Base-by-base conservation (phyloP, 2,888 invertebrate genomes). In the Calameuta filiformis region DNA sequence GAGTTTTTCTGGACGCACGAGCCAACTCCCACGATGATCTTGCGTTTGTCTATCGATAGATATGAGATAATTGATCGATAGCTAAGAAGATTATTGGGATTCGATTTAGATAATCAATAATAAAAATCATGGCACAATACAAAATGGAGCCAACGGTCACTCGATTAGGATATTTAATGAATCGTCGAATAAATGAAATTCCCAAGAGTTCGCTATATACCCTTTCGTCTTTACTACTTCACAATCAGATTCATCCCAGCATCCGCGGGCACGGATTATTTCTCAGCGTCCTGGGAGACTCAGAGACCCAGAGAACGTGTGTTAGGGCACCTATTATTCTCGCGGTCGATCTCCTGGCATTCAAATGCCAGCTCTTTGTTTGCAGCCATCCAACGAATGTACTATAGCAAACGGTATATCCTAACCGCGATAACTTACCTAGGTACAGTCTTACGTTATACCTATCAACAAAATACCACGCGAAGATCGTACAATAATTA, bases 321-420 rank as follows among this genome's bases (percentile, higher is more conserved):
- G 35, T 30, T 73, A 74, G 75, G 35, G 35, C 75, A 35, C 30
- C 73, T 69, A 75, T 78, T 78, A 73, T 75, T 35, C 77, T 15
- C 75, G 40, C 37, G 71, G 75, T 33, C 71, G 77, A 74, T 77
- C 77, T 71, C 78, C 81, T 87, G 88, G 87, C 88, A 88, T 88
- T 88, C 87, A 87, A 88, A 88, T 88, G 88, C 85, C 88, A 88
- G 82, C 81, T 84, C 87, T 86, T 88, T 88, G 86, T 88, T 87
- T 79, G 80, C 83, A 73, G 75, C 31, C 31, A 23, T 34, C 12
- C 33, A 9, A 71, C 12, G 71, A 71, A 71, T 34, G 71, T 23
- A 56, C 23, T 56, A 56, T 56, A 56, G 56, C 56, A 56, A 23
- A 23, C 23, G 56, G 56, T 23, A 56, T 56, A 56, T 23, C 4